Evolutionary conservation across 2,888 invertebrate species (phyloP).

Genomic region (Bombylius discolor): DNA sequence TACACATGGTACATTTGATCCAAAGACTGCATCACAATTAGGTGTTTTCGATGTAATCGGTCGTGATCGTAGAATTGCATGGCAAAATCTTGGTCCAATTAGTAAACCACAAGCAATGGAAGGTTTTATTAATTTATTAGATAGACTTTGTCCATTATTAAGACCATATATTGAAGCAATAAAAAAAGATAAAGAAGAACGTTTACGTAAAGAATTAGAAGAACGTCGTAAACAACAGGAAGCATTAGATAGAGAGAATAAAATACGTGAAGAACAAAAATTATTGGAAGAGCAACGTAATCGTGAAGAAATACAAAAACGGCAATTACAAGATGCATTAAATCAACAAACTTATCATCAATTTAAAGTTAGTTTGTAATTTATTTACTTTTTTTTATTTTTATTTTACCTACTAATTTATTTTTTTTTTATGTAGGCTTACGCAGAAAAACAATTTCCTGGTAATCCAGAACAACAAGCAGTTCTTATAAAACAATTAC

Average conservation of each 20-base stretch:
- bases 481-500: constrained; percentile 81
- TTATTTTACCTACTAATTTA: constrained; percentile 52
- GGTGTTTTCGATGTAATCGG: constrained; percentile 94
- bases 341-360: constrained; percentile 90
- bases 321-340: constrained; percentile 88
- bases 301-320: constrained; percentile 33
- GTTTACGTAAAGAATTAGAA: constrained; percentile 40
- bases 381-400: constrained; percentile 34
- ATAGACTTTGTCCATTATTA: constrained; percentile 79
- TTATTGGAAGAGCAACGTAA: constrained; percentile 19
- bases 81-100: constrained; percentile 83
- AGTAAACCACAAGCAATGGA: constrained; percentile 78
- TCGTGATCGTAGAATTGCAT: constrained; percentile 79
- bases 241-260: constrained; percentile 41
- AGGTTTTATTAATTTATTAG: constrained; percentile 79
- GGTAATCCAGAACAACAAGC: constrained; percentile 84
- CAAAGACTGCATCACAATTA: constrained; percentile 61
- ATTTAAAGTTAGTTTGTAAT: constrained; percentile 44
- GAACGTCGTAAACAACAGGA: constrained; percentile 21
- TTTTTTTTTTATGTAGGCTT: constrained; percentile 39
- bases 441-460: constrained; percentile 88
- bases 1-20: constrained; percentile 65
- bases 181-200: constrained; percentile 73
- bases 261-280: constrained; percentile 41
- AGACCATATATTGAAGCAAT: constrained; percentile 85